Evolutionary conservation across 2,113 vertebrate species (phyloP), one percentile per base, ranked within the genome.

Genomic region (Aplodontia rufa): DNA sequence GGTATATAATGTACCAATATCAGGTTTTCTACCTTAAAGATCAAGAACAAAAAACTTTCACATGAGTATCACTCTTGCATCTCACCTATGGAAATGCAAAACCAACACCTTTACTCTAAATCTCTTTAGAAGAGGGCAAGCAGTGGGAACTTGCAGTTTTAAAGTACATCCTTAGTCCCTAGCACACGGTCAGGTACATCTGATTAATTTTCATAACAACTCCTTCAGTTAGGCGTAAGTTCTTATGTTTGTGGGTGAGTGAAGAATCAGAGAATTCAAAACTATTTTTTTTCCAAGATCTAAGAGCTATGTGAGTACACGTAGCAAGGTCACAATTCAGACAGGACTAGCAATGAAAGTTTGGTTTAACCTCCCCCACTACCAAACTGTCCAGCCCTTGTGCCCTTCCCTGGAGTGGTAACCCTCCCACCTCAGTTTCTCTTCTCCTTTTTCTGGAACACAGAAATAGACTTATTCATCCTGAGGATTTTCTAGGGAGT

Each of bases 11-110:
- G 16, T 14, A 79, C 16, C 20, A 17, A 5, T 68, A 40, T 68
- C 37, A 32, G 28, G 62, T 45, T 90, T 68, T 75, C 71, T 42
- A 69, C 32, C 40, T 94, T 80, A 74, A 88, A 96, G 84, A 81
- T 62, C 26, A 69, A 62, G 55, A 40, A 86, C 37, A 47, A 72
- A 79, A 78, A 86, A 86, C 9, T 0, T 35, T 74, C 64, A 51
- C n/a, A 49, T 40, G 37, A 51, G 72, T 26, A 35, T 26, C 30
- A 26, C 26, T 30, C 49, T 35, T 68, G 20, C 9, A 2, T 72
- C 14, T 32, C 6, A 17, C 42, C 22, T 51, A 19, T 35, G 30
- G 68, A 58, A 55, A 66, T 47, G 78, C 58, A 28, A 93, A 85
- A 13, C 14, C 55, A 64, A 81, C 40, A 19, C 14, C 55, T 58